These are phyloP conservation scores for Panurus biarmicus DNA, from an alignment of 2,113 vertebrate genomes.

Conservation along the genomic window DNA sequence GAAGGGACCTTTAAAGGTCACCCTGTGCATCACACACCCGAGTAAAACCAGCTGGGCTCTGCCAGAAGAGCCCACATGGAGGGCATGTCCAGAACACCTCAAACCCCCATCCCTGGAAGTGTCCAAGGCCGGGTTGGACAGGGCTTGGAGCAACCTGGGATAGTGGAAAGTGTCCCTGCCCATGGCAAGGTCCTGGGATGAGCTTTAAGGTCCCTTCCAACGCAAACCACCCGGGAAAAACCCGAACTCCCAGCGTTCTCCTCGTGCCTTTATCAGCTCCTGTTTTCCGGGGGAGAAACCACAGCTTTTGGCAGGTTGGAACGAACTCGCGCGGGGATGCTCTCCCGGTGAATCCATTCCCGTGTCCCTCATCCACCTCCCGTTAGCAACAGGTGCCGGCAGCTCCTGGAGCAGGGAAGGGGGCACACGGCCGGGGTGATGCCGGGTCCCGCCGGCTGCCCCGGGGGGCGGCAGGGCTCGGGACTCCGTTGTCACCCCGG, in stretches of 20 bases:
- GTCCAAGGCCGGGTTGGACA: background rate
- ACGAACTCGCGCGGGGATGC: fast-evolving
- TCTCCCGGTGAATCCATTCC: fast-evolving
- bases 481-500: fast-evolving
- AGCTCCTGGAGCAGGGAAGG: background rate
- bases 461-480: background rate
- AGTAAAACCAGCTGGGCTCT: background rate
- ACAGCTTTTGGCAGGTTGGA: too few relatives aligned
- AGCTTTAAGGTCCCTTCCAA: background rate
- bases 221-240: fast-evolving
- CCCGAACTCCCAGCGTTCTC: background rate
- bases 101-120: background rate
- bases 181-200: background rate
- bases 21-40: background rate
- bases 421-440: too few relatives aligned
- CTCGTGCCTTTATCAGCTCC: background rate
- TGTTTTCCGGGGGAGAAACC: fast-evolving
- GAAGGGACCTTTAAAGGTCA: background rate
- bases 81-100: background rate
- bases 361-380: background rate
- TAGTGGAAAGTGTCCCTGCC: background rate
- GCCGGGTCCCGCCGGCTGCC: too few relatives aligned
- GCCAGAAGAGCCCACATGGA: background rate
- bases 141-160: background rate
- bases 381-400: background rate